These are phyloP conservation scores for Vombatus ursinus DNA, from an alignment of 2,113 vertebrate species.

Conservation along the genomic window DNA sequence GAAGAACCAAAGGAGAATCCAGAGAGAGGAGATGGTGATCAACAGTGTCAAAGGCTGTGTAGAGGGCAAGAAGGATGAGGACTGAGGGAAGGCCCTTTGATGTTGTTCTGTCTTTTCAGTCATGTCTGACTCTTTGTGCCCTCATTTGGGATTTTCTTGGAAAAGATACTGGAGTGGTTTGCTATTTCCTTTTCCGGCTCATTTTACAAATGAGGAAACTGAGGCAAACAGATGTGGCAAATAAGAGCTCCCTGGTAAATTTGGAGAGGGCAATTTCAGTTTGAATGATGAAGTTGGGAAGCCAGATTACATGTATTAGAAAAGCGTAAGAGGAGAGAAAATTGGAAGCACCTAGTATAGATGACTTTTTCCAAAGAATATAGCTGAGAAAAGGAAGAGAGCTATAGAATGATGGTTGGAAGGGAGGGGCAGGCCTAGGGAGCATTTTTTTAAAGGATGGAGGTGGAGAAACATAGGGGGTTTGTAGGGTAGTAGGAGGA, in stretches of 20 bases:
- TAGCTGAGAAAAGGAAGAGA: neutral
- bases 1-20: neutral
- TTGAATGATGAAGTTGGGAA: neutral
- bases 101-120: neutral
- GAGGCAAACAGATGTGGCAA: neutral
- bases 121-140: neutral
- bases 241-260: neutral
- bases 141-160: neutral
- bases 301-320: neutral
- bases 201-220: neutral
- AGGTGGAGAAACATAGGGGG: neutral
- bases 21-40: neutral
- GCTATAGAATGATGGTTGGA: neutral
- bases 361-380: neutral
- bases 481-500: neutral
- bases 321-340: neutral
- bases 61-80: neutral
- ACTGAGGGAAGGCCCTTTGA: neutral
- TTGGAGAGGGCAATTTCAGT: neutral
- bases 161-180: neutral
- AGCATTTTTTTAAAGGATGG: neutral
- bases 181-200: neutral
- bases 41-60: neutral
- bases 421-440: fast-evolving
- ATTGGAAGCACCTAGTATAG: neutral